Conservation (phyloP, 2,888 invertebrate species). For the Caradrina clavipalpis region DNA sequence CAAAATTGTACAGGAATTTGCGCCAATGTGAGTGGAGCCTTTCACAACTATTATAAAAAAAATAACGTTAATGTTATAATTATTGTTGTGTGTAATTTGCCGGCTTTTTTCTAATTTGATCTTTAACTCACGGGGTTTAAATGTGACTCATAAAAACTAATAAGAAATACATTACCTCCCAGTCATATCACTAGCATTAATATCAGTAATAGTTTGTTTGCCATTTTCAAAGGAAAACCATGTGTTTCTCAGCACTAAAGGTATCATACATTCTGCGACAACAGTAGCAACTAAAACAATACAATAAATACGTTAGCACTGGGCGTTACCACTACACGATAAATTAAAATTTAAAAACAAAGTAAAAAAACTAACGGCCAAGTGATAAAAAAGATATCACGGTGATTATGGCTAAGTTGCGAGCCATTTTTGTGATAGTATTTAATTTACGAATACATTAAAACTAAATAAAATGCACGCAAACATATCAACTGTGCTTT, state of each 20-base stretch:
- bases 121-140: background rate
- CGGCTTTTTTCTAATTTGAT: background rate
- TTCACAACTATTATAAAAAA: background rate
- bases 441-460: slow-evolving; percentile 55
- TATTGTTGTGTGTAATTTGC: background rate
- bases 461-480: slow-evolving; percentile 28
- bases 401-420: slow-evolving; percentile 53
- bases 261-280: slow-evolving; percentile 93
- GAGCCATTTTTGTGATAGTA: slow-evolving; percentile 65
- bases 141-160: slow-evolving; percentile 9
- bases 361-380: slow-evolving; percentile 66
- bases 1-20: too few species aligned
- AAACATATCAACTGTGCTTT: slow-evolving; percentile 4
- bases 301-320: slow-evolving; percentile 67
- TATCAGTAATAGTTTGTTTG: slow-evolving; percentile 95
- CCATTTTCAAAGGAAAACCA: slow-evolving; percentile 98
- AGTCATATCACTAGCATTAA: slow-evolving; percentile 95
- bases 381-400: slow-evolving; percentile 65
- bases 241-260: slow-evolving; percentile 94
- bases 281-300: slow-evolving; percentile 76
- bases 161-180: slow-evolving; percentile 81
- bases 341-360: slow-evolving; percentile 45
- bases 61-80: background rate
- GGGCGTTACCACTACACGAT: slow-evolving; percentile 80
- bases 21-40: too few species aligned